phyloP scores from a whole-genome alignment of 2,113 vertebrate species.

The Stercorarius parasiticus region DNA sequence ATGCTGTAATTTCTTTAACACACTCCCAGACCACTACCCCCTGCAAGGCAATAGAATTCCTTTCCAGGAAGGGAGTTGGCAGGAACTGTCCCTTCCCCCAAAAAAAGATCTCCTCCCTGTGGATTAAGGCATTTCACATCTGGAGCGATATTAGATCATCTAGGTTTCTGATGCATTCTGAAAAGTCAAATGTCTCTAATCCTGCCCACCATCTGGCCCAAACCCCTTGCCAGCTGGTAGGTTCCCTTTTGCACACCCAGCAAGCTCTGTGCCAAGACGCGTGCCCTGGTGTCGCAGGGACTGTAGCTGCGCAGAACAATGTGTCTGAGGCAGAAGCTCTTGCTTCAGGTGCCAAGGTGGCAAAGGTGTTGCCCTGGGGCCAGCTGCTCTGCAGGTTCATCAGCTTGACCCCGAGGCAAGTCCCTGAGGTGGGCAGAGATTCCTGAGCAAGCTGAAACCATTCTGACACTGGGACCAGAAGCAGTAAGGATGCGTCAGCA shows the following conservation, averaged over 20 bases:
- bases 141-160: conserved; percentile 1
- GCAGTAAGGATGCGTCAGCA: not conserved
- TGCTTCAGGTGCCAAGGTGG: not conserved
- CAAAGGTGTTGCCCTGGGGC: not conserved
- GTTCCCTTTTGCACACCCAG: not conserved
- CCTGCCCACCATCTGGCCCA: conserved; percentile 33
- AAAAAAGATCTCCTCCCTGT: not conserved
- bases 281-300: not conserved
- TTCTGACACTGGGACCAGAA: not conserved
- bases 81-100: not conserved
- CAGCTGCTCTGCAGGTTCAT: not conserved
- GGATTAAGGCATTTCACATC: conserved; percentile 46
- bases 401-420: not conserved
- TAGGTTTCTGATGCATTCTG: not conserved
- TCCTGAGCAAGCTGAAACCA: not conserved
- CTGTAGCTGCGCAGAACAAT: fast-evolving
- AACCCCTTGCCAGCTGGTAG: not conserved
- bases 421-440: not conserved
- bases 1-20: not conserved
- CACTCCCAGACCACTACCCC: not conserved
- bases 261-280: not conserved
- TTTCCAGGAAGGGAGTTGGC: conserved; percentile 2
- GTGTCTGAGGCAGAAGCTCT: not conserved
- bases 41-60: not conserved
- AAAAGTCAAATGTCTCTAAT: conserved; percentile 28